Conservation (phyloP, 2,797 vertebrate species). For the Gadopsis bispinosus region DNA sequence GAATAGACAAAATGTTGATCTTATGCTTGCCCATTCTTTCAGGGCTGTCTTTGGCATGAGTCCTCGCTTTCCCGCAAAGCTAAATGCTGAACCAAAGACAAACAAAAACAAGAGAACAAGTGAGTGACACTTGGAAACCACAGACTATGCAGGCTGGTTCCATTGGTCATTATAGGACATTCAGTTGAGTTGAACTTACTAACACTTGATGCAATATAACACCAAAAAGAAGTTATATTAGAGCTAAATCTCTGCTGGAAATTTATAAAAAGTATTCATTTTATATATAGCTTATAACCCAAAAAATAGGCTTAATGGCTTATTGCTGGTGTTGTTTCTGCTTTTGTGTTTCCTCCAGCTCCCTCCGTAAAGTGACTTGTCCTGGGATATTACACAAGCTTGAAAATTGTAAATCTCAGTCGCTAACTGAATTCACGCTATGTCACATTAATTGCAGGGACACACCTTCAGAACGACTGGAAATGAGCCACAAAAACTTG, state of each 20-base stretch:
- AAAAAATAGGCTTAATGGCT: neutral
- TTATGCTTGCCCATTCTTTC: constrained; percentile 65
- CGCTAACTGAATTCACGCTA: neutral
- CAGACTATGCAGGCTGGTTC: constrained; percentile 53
- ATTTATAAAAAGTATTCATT: neutral
- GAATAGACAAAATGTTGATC: constrained; percentile 70
- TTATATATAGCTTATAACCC: no score
- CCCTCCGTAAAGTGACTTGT: neutral
- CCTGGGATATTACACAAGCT: neutral
- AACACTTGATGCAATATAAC: constrained; percentile 58
- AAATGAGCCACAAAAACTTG: neutral
- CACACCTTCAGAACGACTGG: neutral
- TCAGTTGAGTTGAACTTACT: constrained; percentile 53
- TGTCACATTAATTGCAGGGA: neutral
- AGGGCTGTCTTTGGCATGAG: constrained; percentile 59
- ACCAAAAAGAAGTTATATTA: constrained; percentile 14
- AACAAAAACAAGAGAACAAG: constrained; percentile 72
- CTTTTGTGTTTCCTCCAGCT: neutral
- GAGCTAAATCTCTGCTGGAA: constrained; percentile 6
- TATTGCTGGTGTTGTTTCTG: neutral
- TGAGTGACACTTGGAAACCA: constrained; percentile 75
- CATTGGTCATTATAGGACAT: constrained; percentile 54
- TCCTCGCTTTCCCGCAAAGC: constrained; percentile 62
- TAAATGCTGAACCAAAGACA: constrained; percentile 69
- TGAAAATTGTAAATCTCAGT: neutral